A percentile compares a stretch with the other conserved stretches of the same genome.
Conservation (phyloP, 92 coral and sea anemone species). For the Phenganax marumi region DNA sequence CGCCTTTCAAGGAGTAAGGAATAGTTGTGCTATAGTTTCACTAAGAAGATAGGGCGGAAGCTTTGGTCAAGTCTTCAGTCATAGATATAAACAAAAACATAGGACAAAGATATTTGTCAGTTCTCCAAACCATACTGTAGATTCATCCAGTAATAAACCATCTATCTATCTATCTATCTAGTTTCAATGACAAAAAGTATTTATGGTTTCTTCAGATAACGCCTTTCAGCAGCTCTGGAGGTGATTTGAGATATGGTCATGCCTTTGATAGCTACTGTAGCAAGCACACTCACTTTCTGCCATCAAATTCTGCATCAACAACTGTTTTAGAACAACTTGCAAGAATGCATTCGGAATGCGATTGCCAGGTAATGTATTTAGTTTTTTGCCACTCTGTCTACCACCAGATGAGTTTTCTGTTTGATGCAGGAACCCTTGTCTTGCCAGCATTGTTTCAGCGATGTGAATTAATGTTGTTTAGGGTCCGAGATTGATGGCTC, state of each 20-base stretch:
- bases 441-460: too few species aligned
- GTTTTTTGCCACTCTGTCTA: too few species aligned
- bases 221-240: slow-evolving; percentile 65
- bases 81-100: too few species aligned
- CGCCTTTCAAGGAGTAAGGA: slow-evolving; percentile 79
- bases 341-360: slow-evolving; percentile 64
- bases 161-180: too few species aligned
- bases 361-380: slow-evolving; percentile 67
- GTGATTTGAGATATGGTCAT: slow-evolving; percentile 96
- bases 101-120: too few species aligned
- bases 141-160: too few species aligned
- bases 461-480: not conserved
- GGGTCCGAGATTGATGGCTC: slow-evolving; percentile 92
- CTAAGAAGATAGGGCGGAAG: too few species aligned
- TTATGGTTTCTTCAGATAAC: slow-evolving; percentile 58
- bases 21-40: too few species aligned
- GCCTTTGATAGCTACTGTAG: slow-evolving; percentile 94
- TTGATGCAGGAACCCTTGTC: too few species aligned
- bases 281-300: slow-evolving; percentile 65
- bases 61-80: too few species aligned
- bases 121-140: too few species aligned
- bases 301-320: slow-evolving; percentile 85
- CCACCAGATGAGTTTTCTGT: too few species aligned
- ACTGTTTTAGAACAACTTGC: slow-evolving; percentile 82
- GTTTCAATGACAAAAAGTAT: not conserved